A percentile compares a stretch with the other conserved stretches of the same genome.
phyloP scores from a whole-genome alignment of 2,797 vertebrate species.

The Bovichtus variegatus region DNA sequence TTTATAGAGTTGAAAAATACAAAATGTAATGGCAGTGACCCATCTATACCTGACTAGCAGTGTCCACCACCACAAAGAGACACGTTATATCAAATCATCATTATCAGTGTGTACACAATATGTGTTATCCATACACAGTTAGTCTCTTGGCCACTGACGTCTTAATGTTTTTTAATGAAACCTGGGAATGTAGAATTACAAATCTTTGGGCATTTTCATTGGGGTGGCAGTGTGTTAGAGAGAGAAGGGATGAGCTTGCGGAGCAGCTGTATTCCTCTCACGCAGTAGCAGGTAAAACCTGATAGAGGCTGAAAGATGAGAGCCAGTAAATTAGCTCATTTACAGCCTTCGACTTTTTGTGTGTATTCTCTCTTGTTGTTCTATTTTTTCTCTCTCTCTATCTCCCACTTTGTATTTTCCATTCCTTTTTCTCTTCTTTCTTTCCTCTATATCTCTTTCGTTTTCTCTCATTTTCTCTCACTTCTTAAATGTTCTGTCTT shows the following conservation, averaged over 20 bases:
- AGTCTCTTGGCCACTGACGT: background rate
- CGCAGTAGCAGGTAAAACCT: constrained; percentile 59
- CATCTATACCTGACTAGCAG: background rate
- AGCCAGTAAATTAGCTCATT: constrained; percentile 78
- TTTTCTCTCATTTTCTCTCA: constrained; percentile 23
- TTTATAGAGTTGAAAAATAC: background rate
- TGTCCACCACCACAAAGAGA: background rate
- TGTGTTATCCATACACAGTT: background rate
- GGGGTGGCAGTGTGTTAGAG: background rate
- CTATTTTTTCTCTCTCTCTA: background rate
- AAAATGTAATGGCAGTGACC: background rate
- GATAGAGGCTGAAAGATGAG: constrained; percentile 60
- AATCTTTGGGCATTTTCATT: background rate
- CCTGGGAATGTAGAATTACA: background rate
- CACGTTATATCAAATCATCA: background rate
- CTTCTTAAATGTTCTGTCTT: constrained; percentile 18
- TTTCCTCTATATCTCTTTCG: background rate
- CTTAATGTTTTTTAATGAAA: background rate
- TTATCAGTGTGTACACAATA: background rate
- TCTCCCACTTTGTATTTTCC: constrained; percentile 15
- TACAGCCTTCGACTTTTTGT: constrained; percentile 55
- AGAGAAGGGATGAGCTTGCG: constrained; percentile 10
- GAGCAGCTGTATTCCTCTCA: constrained; percentile 62
- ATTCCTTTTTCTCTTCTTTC: background rate
- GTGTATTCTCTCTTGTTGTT: constrained; percentile 32